phyloP scores from a whole-genome alignment of 2,888 invertebrate species.

The Melitaea athalia region DNA sequence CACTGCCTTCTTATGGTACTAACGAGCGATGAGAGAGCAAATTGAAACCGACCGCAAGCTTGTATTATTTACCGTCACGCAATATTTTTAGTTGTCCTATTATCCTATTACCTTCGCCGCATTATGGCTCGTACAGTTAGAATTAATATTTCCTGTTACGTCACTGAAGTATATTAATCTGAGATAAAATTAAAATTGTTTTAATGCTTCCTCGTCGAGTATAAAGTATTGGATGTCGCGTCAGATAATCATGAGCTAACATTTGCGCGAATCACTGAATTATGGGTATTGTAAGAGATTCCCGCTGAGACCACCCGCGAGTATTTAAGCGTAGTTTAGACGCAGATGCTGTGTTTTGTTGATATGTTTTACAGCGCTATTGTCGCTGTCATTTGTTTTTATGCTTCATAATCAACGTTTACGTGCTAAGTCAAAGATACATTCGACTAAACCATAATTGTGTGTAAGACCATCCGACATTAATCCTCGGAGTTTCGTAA shows the following conservation, averaged over 20 bases:
- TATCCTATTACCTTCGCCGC: slow-evolving; percentile 42
- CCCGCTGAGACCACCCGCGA: slow-evolving; percentile 79
- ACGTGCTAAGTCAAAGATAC: slow-evolving; percentile 10
- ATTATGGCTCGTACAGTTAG: slow-evolving; percentile 44
- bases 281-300: slow-evolving; percentile 70
- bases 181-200: slow-evolving; percentile 57
- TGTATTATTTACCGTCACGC: slow-evolving; percentile 67
- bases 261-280: slow-evolving; percentile 76
- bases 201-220: slow-evolving; percentile 65
- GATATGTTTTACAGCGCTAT: slow-evolving; percentile 44
- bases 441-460: not conserved
- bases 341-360: slow-evolving; percentile 40
- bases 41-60: slow-evolving; percentile 69
- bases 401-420: slow-evolving; percentile 30
- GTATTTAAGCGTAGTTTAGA: slow-evolving; percentile 44
- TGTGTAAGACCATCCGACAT: not conserved
- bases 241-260: slow-evolving; percentile 66
- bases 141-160: slow-evolving; percentile 49
- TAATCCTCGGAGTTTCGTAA: not conserved
- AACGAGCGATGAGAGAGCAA: slow-evolving; percentile 66
- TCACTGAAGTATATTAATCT: slow-evolving; percentile 37
- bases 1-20: slow-evolving; percentile 49
- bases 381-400: slow-evolving; percentile 44
- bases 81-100: slow-evolving; percentile 51
- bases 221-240: slow-evolving; percentile 65